Percentiles rank a stretch among this genome's conserved stretches.
phyloP scores from a whole-genome alignment of 2,888 invertebrate species.

The Synergus itoensis region DNA sequence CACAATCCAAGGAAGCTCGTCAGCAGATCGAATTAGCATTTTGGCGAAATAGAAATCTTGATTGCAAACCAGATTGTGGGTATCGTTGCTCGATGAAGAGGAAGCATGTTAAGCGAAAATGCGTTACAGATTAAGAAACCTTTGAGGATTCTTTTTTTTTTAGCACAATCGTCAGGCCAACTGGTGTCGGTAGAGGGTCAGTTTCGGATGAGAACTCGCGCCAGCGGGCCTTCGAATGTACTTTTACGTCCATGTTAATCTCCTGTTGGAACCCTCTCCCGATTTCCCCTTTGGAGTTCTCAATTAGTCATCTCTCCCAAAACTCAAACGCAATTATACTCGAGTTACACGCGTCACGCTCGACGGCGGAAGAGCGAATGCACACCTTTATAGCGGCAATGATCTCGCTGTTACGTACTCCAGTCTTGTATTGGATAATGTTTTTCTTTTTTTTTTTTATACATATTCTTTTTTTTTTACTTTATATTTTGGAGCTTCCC shows the following conservation, averaged over 20 bases:
- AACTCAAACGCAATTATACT: slow-evolving; percentile 27
- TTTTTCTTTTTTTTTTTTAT: slow-evolving; percentile 18
- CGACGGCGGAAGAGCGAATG: slow-evolving; percentile 33
- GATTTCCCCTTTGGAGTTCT: slow-evolving; percentile 25
- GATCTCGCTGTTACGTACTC: slow-evolving; percentile 31
- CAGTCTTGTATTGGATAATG: slow-evolving; percentile 36
- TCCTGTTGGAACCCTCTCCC: slow-evolving; percentile 6
- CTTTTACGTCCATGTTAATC: slow-evolving; percentile 18
- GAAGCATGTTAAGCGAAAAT: slow-evolving; percentile 26
- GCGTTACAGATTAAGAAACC: slow-evolving; percentile 17
- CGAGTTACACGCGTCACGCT: slow-evolving; percentile 37
- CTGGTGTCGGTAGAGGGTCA: slow-evolving; percentile 19
- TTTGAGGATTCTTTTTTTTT: slow-evolving; percentile 27
- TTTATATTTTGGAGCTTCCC: slow-evolving; percentile 29
- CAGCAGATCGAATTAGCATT: slow-evolving; percentile 7
- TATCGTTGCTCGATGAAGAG: slow-evolving; percentile 49
- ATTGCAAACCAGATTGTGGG: slow-evolving; percentile 46
- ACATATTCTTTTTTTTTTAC: slow-evolving; percentile 28
- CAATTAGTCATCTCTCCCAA: slow-evolving; percentile 37
- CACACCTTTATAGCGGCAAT: slow-evolving; percentile 25
- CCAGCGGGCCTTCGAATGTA: slow-evolving; percentile 38
- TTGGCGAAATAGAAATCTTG: slow-evolving; percentile 23
- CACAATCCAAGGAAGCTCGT: slow-evolving; percentile 26
- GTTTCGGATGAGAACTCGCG: slow-evolving; percentile 24
- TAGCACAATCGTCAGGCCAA: slow-evolving; percentile 24